These are phyloP conservation scores for Laticauda colubrina DNA, from an alignment of 2,113 vertebrate genomes.

Conservation along the genomic window DNA sequence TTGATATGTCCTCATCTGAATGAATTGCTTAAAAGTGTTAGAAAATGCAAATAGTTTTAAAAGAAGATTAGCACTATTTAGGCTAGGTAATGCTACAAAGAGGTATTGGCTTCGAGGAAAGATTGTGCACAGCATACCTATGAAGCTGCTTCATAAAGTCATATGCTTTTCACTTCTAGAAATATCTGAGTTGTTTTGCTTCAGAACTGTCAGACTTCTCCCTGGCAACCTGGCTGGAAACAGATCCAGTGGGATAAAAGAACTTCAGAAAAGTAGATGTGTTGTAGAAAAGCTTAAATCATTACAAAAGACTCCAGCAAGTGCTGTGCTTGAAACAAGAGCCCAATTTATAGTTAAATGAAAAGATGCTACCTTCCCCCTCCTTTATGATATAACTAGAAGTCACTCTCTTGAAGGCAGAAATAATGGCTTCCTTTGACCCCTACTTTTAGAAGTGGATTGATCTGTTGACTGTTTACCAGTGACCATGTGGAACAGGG, in stretches of 20 bases:
- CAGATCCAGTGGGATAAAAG: background rate
- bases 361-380: background rate
- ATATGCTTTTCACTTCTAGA: background rate
- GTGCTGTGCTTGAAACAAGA: background rate
- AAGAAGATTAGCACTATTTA: background rate
- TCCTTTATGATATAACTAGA: background rate
- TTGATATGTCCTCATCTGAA: constrained; percentile 10
- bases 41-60: background rate
- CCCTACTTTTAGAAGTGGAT: background rate
- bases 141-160: background rate
- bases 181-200: background rate
- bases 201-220: background rate
- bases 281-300: background rate
- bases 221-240: background rate
- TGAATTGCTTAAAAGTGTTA: background rate
- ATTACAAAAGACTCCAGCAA: background rate
- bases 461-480: background rate
- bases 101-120: background rate
- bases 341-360: background rate
- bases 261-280: background rate
- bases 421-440: background rate
- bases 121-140: background rate
- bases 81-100: background rate
- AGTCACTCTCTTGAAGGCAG: background rate
- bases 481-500: no score